Evolutionary conservation across 2,797 vertebrate species (phyloP), one percentile per base, ranked within the genome.

Genomic region (Neosalanx taihuensis): DNA sequence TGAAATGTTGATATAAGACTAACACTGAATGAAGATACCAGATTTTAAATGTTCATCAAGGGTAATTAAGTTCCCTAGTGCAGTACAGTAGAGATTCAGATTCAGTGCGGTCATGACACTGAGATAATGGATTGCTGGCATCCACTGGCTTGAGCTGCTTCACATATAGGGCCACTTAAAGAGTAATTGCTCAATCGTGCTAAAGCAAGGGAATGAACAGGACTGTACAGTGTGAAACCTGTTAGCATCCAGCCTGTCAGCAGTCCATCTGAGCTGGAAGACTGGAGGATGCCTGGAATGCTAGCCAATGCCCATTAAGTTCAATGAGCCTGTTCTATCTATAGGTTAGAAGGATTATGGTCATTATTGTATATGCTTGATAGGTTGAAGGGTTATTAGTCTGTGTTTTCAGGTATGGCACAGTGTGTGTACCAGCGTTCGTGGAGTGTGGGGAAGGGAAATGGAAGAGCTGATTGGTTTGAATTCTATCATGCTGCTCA

Each of bases 401-500:
- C 23, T 30, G 26, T 31, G 26, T 62, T 29, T 61, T 23, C 26
- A 26, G 9, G 35, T 46, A 41, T 37, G 0, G 29, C 20, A 57
- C 18, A 35, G 62, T 26, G 46, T 53, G 65, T 53, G 65, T 67
- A 26, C 6, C 49, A n/a, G 59, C 6, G 9, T 56, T 60, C 7
- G 15, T 46, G 57, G 12, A 4, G 30, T 56, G 57, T 51, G 58
- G 23, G 41, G 18, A 57, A 12, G 58, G 2, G 56, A 10, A 31
- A 10, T 20, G 61, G 3, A 30, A 53, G 26, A n/a, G 64, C 15
- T 37, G 41, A 29, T 26, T 67, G 71, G 69, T 83, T 77, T 83
- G 56, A 83, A 60, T 76, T 30, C 87, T 77, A 81, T 80, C 72
- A 80, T 35, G 58, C 53, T 66, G 71, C 79, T 83, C 83, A 84